phyloP scores from a whole-genome alignment of 2,888 invertebrate species.

The Saturnia japonica region DNA sequence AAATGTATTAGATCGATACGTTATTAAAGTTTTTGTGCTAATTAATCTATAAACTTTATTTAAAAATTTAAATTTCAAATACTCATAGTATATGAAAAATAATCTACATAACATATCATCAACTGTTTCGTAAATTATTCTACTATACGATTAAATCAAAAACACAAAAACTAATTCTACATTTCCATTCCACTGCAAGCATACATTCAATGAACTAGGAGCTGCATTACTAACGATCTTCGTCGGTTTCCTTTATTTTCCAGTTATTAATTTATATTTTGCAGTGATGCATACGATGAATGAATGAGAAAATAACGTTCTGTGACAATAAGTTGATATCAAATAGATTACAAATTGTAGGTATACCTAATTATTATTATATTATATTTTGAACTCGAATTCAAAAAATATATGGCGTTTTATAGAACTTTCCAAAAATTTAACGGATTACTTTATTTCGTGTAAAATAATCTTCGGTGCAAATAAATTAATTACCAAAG shows the following conservation, averaged over 20 bases:
- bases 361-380: not conserved
- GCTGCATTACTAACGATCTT: not conserved
- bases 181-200: not conserved
- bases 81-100: too few relatives aligned
- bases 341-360: not conserved
- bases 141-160: not conserved
- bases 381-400: not conserved
- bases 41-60: too few relatives aligned
- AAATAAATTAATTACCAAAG: not conserved
- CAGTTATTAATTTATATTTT: not conserved
- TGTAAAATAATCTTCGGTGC: not conserved
- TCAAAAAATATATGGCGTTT: not conserved
- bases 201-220: not conserved
- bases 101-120: not conserved
- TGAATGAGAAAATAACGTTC: not conserved
- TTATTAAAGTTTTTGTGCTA: too few relatives aligned
- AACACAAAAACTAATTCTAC: not conserved
- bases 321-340: not conserved
- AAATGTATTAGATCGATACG: too few relatives aligned
- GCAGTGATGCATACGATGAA: not conserved
- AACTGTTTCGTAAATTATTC: not conserved
- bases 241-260: not conserved
- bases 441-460: not conserved
- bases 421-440: not conserved
- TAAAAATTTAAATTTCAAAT: too few relatives aligned